Evolutionary conservation across 1,140 invertebrate genomes (phyloP), one percentile per base, ranked within the genome.

Genomic region (Pristionchus pacificus): DNA sequence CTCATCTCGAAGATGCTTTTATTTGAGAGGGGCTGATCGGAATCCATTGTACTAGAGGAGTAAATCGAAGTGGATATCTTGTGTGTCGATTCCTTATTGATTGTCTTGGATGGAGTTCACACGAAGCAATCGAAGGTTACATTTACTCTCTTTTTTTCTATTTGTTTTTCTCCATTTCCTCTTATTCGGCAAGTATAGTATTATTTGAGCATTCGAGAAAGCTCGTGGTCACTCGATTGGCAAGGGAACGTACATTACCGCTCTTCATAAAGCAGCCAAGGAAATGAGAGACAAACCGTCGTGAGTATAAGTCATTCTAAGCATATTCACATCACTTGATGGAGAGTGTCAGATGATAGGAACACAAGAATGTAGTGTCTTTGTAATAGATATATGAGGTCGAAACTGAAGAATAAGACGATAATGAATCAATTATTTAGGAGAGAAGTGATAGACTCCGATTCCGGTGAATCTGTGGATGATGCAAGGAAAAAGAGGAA

Each of bases 11-110:
- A 19, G 57, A 65, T 57, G 33, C 33, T 65, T 24, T 13, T 13
- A 66, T 88, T 89, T 60, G 86, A 93, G 91, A 89, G 83, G 87
- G 88, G 76, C 79, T 94, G n/a, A 88, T 95, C 78, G 93, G 91
- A 31, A 89, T 95, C 24, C 92, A 95, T 82, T 95, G 93, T 83
- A 94, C 93, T 0, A 92, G 95, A 83, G 93, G 93, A 13, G 86
- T 95, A 1, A 95, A 95, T 84, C 88, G 93, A 69, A 92, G 92
- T 2, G 93, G 93, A 0, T 95, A 92, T 82, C 87, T 95, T 69
- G 89, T 95, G 65, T 94, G 92, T 77, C 84, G 85, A 77, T 87
- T 83, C 73, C 73, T 82, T 2, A 79, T 83, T 49, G 75, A 74
- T 79, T 86, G 89, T 76, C 91, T 89, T 80, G 88, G 90, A 85